These are phyloP conservation scores for Perizoma flavofasciatum DNA, from an alignment of 2,888 invertebrate species.

Conservation along the genomic window DNA sequence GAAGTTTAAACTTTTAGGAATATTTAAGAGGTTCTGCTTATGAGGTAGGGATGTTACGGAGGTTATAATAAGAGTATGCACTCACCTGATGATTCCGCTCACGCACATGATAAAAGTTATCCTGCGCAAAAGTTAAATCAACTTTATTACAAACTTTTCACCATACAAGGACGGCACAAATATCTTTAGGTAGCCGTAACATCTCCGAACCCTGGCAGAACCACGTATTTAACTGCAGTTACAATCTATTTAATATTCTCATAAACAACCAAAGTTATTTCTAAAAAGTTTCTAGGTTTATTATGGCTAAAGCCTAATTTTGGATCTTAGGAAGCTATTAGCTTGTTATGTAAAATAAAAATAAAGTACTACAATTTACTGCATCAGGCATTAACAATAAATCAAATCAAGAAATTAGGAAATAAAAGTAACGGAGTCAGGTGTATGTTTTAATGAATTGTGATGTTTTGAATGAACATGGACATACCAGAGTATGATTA, in stretches of 20 bases:
- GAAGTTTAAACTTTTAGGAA: neutral
- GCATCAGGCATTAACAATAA: no score
- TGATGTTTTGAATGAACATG: slow-evolving; percentile 6
- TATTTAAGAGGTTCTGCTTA: neutral
- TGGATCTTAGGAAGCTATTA: no score
- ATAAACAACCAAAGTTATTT: no score
- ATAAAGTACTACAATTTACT: no score
- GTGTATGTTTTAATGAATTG: neutral
- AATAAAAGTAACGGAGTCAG: no score
- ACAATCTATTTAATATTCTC: no score
- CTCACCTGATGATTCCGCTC: slow-evolving; percentile 26
- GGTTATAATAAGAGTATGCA: slow-evolving; percentile 1
- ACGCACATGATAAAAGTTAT: slow-evolving; percentile 32
- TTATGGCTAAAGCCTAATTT: no score
- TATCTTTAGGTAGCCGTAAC: slow-evolving; percentile 17
- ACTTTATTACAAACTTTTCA: slow-evolving; percentile 8
- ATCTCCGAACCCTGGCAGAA: slow-evolving; percentile 18
- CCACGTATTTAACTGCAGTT: neutral
- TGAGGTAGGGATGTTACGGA: slow-evolving; percentile 28
- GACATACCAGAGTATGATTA: slow-evolving; percentile 13
- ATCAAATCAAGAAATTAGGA: no score
- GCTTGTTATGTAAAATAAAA: no score
- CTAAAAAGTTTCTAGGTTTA: no score
- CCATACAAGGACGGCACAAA: no score
- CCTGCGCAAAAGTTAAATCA: slow-evolving; percentile 26